Evolutionary conservation across 2,888 invertebrate genomes (phyloP).

Genomic region (Cephonodes hylas): DNA sequence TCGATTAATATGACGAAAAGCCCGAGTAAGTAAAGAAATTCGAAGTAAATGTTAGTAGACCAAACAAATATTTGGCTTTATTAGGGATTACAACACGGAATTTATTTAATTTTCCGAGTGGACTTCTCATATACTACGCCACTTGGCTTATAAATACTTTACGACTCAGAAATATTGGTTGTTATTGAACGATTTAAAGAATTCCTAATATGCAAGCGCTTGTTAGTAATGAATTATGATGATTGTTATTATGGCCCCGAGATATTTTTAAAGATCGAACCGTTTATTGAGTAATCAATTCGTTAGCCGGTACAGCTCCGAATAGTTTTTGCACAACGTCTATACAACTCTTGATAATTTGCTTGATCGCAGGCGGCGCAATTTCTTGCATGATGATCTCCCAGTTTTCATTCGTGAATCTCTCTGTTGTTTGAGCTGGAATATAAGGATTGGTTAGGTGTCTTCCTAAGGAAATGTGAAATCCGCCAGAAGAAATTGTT

Average conservation of each 20-base stretch:
- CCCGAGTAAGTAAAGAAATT: too few relatives aligned
- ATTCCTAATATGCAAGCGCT: not conserved
- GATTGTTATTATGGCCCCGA: not conserved
- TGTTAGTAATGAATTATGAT: not conserved
- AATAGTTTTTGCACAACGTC: slow-evolving; percentile 62
- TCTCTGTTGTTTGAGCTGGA: slow-evolving; percentile 69
- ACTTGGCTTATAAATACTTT: too few relatives aligned
- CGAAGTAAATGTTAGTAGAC: too few relatives aligned
- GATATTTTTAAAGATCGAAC: slow-evolving; percentile 37
- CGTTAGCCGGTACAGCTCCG: slow-evolving; percentile 49
- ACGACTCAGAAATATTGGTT: too few relatives aligned
- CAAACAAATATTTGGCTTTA: too few relatives aligned
- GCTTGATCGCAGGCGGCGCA: slow-evolving; percentile 66
- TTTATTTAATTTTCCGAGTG: too few relatives aligned
- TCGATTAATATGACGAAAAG: too few relatives aligned
- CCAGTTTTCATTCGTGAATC: slow-evolving; percentile 75
- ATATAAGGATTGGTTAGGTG: slow-evolving; percentile 28
- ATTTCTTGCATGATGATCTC: slow-evolving; percentile 71
- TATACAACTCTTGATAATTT: slow-evolving; percentile 63
- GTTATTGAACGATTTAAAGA: not conserved
- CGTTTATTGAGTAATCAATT: slow-evolving; percentile 54
- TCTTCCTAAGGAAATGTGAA: slow-evolving; percentile 11
- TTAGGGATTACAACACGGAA: too few relatives aligned
- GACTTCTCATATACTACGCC: too few relatives aligned
- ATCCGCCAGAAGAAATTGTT: not conserved